Evolutionary conservation across 2,113 vertebrate genomes (phyloP).

Genomic region (Channa argus): DNA sequence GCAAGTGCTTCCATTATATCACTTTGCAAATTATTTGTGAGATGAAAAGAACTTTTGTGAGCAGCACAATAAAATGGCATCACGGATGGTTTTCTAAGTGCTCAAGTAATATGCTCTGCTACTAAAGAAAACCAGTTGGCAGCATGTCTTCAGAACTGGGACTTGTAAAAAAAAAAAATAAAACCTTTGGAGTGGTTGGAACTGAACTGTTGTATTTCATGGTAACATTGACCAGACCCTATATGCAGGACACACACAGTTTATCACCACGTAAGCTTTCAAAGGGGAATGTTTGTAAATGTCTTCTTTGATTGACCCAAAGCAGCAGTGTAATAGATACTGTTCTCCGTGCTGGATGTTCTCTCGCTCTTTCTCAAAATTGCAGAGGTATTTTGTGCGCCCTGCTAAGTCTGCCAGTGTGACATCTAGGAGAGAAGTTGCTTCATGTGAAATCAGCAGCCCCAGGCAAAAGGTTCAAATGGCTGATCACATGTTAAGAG

Average conservation of each 20-base stretch:
- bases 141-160: background rate
- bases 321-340: constrained; percentile 18
- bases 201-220: constrained; percentile 11
- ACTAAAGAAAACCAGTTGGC: constrained; percentile 43
- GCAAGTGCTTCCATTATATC: constrained; percentile 44
- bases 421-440: constrained; percentile 10
- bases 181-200: constrained; percentile 34
- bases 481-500: constrained; percentile 1
- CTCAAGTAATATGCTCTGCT: constrained; percentile 7
- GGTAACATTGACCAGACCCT: constrained; percentile 29
- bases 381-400: background rate
- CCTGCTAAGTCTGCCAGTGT: background rate
- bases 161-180: constrained; percentile 44
- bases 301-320: constrained; percentile 13
- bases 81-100: constrained; percentile 13
- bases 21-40: constrained; percentile 34
- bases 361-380: constrained; percentile 28
- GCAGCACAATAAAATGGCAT: constrained; percentile 17
- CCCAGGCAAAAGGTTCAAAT: background rate
- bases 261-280: constrained; percentile 34
- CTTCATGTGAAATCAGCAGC: constrained; percentile 7
- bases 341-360: constrained; percentile 11
- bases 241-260: background rate
- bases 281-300: constrained; percentile 39
- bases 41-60: constrained; percentile 25